Base-by-base conservation (phyloP, 1,140 invertebrate genomes). In the Apolygus lucorum region DNA sequence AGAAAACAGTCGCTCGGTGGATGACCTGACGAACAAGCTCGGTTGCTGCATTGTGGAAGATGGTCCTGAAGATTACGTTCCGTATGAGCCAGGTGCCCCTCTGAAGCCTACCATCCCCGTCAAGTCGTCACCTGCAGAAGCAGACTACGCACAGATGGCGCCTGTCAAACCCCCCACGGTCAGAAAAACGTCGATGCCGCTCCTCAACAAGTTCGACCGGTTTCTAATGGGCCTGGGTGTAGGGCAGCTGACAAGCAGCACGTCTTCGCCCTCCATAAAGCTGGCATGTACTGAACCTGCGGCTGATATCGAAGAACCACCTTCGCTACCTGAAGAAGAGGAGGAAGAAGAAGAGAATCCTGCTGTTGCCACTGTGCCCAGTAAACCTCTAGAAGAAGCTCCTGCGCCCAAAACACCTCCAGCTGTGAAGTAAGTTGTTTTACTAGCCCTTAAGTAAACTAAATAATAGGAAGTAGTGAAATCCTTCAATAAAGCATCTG, bases 31-130 rank as follows among this genome's bases (percentile, higher is more conserved):
- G 17, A 59, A 24, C 22, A 2, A 29, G 22, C 21, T 26, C 13
- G 28, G 2, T 13, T 14, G 11, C 54, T 59, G 54, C 22, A 4
- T 59, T 21, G 22, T 59, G 2, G 22, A 22, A 17, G 54, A 59
- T 21, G 4, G 13, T 4, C 54, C 70, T 24, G 34, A 67, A 62
- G 14, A 59, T 17, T 34, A 22, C 25, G 27, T 28, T 17, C 17
- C 21, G 52, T 49, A 67, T 17, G 65, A 28, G 2, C 27, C 63
- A 17, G 22, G 4, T 24, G 4, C 62, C n/a, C 27, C 42, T 21
- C 62, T 52, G 1, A 67, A 22, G 21, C 68, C 70, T n/a, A 69
- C 69, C 42, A n/a, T n/a, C n/a, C n/a, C n/a, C n/a, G 68, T 72
- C 21, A 72, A 72, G 27, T 72, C 28, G 22, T 28, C 42, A 17